Percentiles rank a stretch among this genome's conserved stretches.
Conservation (phyloP, 2,797 vertebrate species). For the Lateolabrax maculatus region DNA sequence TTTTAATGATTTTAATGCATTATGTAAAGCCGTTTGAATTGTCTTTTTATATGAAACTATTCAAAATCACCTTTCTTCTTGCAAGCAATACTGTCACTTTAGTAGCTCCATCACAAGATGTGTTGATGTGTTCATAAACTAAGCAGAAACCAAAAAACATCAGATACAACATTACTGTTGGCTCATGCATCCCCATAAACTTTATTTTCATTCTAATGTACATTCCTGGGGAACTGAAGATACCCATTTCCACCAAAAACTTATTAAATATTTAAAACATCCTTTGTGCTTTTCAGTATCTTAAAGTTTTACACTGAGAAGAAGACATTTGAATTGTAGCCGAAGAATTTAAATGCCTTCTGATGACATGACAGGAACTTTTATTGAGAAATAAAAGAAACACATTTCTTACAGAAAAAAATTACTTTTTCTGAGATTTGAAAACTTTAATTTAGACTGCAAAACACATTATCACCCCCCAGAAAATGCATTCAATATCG, state of each 20-base stretch:
- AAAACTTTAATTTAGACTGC: not conserved
- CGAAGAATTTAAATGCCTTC: not conserved
- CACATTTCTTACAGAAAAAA: not conserved
- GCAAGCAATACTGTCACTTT: not conserved
- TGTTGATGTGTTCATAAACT: not conserved
- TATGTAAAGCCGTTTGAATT: constrained; percentile 13
- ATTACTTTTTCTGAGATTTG: not conserved
- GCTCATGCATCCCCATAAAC: not conserved
- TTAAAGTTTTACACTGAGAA: not conserved
- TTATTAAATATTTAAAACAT: not conserved
- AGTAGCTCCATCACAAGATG: not conserved
- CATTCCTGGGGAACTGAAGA: not conserved
- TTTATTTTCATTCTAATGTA: not conserved
- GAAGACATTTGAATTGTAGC: not conserved
- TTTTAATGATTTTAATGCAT: constrained; percentile 19
- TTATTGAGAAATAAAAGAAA: not conserved
- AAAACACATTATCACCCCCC: not conserved
- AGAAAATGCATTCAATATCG: not conserved
- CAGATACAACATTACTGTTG: not conserved
- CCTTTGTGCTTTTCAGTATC: not conserved
- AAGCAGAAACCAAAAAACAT: not conserved
- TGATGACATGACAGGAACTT: not conserved
- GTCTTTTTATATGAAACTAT: not conserved
- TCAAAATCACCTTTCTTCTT: constrained; percentile 3
- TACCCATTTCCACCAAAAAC: not conserved